These are phyloP conservation scores for Micromesistius poutassou DNA, from an alignment of 2,797 vertebrate genomes.

Conservation along the genomic window DNA sequence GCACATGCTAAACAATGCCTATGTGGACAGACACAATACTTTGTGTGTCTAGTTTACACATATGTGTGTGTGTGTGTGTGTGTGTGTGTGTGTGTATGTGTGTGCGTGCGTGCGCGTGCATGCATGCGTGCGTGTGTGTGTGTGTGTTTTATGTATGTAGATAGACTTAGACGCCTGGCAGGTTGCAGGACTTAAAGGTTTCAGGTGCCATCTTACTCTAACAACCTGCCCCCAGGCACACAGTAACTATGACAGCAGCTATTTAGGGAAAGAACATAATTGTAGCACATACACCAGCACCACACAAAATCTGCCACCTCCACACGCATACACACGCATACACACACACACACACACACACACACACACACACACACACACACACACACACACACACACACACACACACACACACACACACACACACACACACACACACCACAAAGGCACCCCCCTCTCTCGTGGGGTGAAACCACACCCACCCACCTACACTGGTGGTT, in stretches of 20 bases:
- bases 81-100: neutral
- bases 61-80: neutral
- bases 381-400: constrained; percentile 50
- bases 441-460: neutral
- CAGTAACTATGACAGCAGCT: constrained; percentile 75
- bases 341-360: constrained; percentile 33
- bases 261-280: constrained; percentile 74
- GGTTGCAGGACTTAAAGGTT: constrained; percentile 37
- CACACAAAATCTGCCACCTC: constrained; percentile 48
- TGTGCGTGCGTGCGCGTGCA: too few species aligned
- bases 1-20: neutral
- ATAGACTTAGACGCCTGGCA: constrained; percentile 31
- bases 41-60: neutral
- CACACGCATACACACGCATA: constrained; percentile 43
- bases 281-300: constrained; percentile 34
- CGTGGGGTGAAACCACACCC: neutral
- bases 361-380: constrained; percentile 43
- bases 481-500: too few species aligned
- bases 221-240: constrained; percentile 60
- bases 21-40: too few species aligned
- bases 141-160: neutral
- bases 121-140: too few species aligned
- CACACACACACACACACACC: constrained; percentile 53
- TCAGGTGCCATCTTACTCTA: constrained; percentile 64
- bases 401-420: constrained; percentile 44